phyloP scores from a whole-genome alignment of 1,140 invertebrate species.

The Euura lappo region DNA sequence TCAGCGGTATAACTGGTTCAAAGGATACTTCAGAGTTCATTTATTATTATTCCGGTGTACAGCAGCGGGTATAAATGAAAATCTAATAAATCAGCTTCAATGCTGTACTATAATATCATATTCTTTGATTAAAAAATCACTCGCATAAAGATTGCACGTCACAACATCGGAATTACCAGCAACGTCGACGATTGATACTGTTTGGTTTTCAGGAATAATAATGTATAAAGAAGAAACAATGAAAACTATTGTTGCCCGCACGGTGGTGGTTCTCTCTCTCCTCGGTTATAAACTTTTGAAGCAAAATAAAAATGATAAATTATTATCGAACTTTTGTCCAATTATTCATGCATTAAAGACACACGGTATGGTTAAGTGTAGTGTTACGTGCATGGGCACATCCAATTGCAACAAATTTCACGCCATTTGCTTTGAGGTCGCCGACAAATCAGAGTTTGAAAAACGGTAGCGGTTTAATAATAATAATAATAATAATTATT shows the following conservation, averaged over 20 bases:
- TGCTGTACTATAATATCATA: slow-evolving; percentile 44
- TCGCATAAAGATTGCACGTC: slow-evolving; percentile 43
- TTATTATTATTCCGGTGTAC: neutral
- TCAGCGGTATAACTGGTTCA: neutral
- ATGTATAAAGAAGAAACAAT: slow-evolving; percentile 38
- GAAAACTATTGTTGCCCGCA: slow-evolving; percentile 36
- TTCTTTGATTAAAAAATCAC: slow-evolving; percentile 52
- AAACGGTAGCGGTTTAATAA: too few species aligned
- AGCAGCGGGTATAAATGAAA: slow-evolving; percentile 24
- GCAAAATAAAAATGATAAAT: too few species aligned
- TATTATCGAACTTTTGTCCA: too few species aligned
- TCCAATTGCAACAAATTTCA: slow-evolving; percentile 41
- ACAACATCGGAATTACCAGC: slow-evolving; percentile 27
- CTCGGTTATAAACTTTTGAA: too few species aligned
- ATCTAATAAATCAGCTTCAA: slow-evolving; percentile 47
- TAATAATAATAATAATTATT: too few species aligned
- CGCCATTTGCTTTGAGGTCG: slow-evolving; percentile 41
- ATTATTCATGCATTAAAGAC: too few species aligned
- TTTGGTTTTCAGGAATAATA: slow-evolving; percentile 34
- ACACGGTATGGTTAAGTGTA: too few species aligned
- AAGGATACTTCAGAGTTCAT: neutral
- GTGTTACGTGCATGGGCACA: slow-evolving; percentile 14
- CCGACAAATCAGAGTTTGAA: slow-evolving; percentile 27
- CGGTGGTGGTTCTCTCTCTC: too few species aligned
- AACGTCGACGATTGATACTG: slow-evolving; percentile 17